Conservation (phyloP, 2,888 invertebrate genomes). For the Caenorhabditis sp. region DNA sequence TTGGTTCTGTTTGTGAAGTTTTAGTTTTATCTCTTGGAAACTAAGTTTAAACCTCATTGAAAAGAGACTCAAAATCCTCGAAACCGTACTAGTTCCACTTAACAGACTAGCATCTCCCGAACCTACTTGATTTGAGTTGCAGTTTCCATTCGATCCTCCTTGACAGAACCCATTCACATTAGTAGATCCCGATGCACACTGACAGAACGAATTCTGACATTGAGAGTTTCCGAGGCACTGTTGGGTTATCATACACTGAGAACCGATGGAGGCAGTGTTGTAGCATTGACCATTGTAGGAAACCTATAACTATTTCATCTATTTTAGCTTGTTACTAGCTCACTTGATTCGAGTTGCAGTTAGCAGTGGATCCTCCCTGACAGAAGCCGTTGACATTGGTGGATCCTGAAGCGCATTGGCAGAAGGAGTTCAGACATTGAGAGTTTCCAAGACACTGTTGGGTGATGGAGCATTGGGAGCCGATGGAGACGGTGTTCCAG, state of each 20-base stretch:
- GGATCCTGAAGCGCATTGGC: no score
- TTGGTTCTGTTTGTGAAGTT: no score
- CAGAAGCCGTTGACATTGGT: no score
- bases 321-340: no score
- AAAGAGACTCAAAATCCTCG: no score
- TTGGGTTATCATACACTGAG: slow-evolving; percentile 67
- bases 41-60: no score
- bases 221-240: slow-evolving; percentile 71
- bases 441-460: no score
- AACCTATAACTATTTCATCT: no score
- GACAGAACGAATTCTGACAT: slow-evolving; percentile 61
- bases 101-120: no score
- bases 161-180: slow-evolving; percentile 43
- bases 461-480: slow-evolving; percentile 23
- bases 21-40: no score
- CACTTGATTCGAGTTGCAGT: not conserved
- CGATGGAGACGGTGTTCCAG: slow-evolving; percentile 48
- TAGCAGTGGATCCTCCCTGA: not conserved
- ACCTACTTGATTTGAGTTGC: slow-evolving; percentile 45
- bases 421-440: no score
- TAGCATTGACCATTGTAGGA: slow-evolving; percentile 29
- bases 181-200: slow-evolving; percentile 49
- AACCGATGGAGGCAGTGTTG: slow-evolving; percentile 64
- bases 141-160: slow-evolving; percentile 11
- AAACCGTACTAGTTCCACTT: no score